Evolutionary conservation across 1,140 invertebrate genomes (phyloP).

Genomic region (Penaeus vannamei): DNA sequence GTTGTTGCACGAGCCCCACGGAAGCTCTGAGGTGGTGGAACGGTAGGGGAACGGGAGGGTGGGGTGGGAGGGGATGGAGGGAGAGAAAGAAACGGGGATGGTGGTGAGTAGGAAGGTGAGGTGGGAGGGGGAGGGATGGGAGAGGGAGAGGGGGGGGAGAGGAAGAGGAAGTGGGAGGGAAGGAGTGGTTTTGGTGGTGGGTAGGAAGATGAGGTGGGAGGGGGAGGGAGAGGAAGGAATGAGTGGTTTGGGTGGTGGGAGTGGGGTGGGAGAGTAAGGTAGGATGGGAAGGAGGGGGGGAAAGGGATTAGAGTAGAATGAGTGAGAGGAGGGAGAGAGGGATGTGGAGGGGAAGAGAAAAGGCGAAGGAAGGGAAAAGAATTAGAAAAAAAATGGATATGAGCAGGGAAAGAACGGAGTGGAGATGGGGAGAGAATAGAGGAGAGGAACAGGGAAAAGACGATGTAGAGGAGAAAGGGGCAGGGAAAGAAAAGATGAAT

Average conservation of each 20-base stretch:
- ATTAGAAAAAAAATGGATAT: not conserved
- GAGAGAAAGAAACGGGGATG: no score
- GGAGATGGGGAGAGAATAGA: not conserved
- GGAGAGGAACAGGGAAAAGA: not conserved
- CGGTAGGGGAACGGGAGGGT: no score
- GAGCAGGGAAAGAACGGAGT: not conserved
- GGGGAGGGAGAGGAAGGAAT: no score
- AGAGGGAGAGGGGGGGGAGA: no score
- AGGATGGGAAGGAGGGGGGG: not conserved
- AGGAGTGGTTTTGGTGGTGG: not conserved
- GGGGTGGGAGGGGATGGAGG: not conserved
- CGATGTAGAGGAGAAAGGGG: not conserved
- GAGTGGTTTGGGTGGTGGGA: not conserved
- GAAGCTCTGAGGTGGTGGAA: slow-evolving; percentile 80
- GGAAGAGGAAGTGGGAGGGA: not conserved
- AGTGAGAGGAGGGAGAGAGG: not conserved
- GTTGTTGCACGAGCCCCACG: slow-evolving; percentile 96
- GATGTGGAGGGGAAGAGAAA: no score
- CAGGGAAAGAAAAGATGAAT: not conserved
- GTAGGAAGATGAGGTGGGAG: not conserved
- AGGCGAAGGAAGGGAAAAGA: not conserved
- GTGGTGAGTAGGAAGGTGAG: not conserved
- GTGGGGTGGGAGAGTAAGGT: not conserved
- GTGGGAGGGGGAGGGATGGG: not conserved
- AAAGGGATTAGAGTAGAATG: not conserved